Conservation (phyloP, 2,888 invertebrate genomes). For the Ochropacha duplaris region DNA sequence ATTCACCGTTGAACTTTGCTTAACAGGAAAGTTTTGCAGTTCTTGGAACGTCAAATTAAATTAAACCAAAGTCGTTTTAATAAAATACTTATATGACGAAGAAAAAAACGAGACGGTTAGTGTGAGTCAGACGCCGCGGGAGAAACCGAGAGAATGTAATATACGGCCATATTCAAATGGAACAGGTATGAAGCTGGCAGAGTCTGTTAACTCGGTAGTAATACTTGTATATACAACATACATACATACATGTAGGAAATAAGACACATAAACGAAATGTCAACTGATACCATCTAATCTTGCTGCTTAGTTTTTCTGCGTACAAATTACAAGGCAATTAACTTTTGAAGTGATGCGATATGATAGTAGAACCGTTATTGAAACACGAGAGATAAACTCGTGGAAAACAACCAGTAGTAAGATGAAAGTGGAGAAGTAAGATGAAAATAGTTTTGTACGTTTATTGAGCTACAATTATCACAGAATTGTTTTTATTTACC, state of each 20-base stretch:
- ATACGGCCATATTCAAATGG: constrained; percentile 24
- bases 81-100: constrained; percentile 39
- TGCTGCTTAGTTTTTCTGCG: constrained; percentile 30
- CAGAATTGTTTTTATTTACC: neutral
- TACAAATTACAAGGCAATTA: constrained; percentile 11
- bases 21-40: constrained; percentile 48
- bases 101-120: constrained; percentile 29
- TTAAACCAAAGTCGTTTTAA: constrained; percentile 41
- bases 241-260: too few species aligned
- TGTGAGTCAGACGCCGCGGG: constrained; percentile 39
- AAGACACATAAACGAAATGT: constrained; percentile 39
- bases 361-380: constrained; percentile 4
- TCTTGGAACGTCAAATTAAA: constrained; percentile 46
- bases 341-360: constrained; percentile 3
- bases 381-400: constrained; percentile 9
- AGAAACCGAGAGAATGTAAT: constrained; percentile 23
- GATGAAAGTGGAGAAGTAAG: too few species aligned
- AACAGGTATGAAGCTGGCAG: constrained; percentile 21
- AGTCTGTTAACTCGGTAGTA: constrained; percentile 4
- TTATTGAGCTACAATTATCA: neutral
- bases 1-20: constrained; percentile 29
- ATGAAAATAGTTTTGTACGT: neutral
- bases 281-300: constrained; percentile 43
- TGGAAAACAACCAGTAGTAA: too few species aligned
- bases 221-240: constrained; percentile 5